A percentile compares a stretch with the other conserved stretches of the same genome.
Conservation (phyloP, 2,888 invertebrate species). For the Heliconius hortense region DNA sequence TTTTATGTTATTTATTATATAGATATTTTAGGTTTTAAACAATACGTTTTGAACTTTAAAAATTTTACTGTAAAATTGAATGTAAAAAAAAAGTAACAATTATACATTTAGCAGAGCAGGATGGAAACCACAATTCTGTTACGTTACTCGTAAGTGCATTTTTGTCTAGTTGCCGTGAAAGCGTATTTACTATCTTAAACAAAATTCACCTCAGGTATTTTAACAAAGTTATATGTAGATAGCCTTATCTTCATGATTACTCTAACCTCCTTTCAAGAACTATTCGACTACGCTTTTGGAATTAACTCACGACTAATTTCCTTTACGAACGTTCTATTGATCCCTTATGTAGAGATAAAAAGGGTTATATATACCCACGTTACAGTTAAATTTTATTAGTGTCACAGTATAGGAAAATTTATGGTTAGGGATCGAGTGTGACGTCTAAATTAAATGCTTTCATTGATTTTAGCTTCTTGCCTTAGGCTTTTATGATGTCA, state of each 20-base stretch:
- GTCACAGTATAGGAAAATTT: slow-evolving; percentile 4
- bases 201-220: slow-evolving; percentile 19
- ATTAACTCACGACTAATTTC: slow-evolving; percentile 20
- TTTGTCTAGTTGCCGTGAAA: neutral
- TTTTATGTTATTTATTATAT: too few relatives aligned
- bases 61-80: neutral
- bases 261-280: slow-evolving; percentile 17
- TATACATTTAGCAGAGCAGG: neutral
- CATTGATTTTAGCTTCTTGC: neutral
- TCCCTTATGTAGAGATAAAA: slow-evolving; percentile 18
- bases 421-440: neutral
- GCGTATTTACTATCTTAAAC: slow-evolving; percentile 20
- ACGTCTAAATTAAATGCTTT: neutral
- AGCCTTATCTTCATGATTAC: slow-evolving; percentile 27
- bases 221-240: slow-evolving; percentile 17
- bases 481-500: neutral
- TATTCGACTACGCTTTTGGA: slow-evolving; percentile 17
- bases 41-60: neutral
- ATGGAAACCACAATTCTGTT: slow-evolving; percentile 4
- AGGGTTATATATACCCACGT: slow-evolving; percentile 3
- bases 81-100: neutral
- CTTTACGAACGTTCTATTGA: slow-evolving; percentile 19
- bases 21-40: too few relatives aligned
- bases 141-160: neutral
- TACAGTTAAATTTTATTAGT: slow-evolving; percentile 13